These are phyloP conservation scores for Circaetus cinerascens DNA, from an alignment of 2,113 vertebrate genomes.

Conservation along the genomic window DNA sequence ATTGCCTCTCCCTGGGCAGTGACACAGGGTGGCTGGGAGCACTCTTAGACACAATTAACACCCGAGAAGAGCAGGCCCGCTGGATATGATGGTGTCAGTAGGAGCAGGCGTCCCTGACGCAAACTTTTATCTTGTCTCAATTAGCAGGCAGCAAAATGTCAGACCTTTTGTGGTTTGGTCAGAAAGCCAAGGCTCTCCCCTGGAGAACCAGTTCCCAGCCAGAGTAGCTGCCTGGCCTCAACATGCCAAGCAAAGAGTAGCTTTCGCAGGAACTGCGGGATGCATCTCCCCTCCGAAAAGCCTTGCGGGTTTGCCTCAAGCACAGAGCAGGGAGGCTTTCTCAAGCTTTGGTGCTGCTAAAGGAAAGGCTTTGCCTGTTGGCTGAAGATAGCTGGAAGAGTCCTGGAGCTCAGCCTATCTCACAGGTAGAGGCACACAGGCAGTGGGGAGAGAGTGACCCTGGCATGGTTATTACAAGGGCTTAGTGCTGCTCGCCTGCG, in stretches of 20 bases:
- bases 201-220: background rate
- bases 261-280: background rate
- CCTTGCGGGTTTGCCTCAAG: background rate
- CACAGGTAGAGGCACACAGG: background rate
- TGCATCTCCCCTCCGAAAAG: background rate
- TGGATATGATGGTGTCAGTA: background rate
- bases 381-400: background rate
- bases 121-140: constrained; percentile 23
- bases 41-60: constrained; percentile 16
- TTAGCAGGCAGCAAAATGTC: background rate
- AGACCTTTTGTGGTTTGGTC: background rate
- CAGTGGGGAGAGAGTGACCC: constrained; percentile 30
- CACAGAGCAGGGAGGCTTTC: background rate
- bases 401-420: constrained; percentile 6
- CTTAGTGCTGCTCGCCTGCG: background rate
- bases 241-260: fast-evolving
- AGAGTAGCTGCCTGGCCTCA: background rate
- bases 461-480: background rate
- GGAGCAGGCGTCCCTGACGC: background rate
- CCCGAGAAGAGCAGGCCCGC: background rate
- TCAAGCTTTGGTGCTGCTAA: background rate
- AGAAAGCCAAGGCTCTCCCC: background rate
- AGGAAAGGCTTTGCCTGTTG: background rate
- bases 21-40: background rate
- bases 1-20: background rate